Conservation (phyloP, 2,113 vertebrate species). For the Ophthalmolycus amberensis region DNA sequence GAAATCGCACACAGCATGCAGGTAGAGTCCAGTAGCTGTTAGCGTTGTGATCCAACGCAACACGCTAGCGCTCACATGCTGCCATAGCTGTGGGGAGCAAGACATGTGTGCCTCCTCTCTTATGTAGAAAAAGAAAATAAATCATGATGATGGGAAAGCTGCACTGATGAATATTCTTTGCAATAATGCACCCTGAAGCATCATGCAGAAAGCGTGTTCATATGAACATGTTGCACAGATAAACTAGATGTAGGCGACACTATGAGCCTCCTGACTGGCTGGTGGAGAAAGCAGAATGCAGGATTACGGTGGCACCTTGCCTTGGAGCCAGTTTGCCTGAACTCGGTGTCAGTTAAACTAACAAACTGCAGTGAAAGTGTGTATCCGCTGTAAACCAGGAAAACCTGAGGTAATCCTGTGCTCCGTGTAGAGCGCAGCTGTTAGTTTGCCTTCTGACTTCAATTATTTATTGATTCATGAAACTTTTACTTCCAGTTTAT, state of each 20-base stretch:
- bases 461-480: constrained; percentile 53
- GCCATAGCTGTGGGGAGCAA: too few species aligned
- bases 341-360: constrained; percentile 17
- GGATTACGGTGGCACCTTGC: constrained; percentile 31
- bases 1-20: constrained; percentile 97
- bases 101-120: too few species aligned
- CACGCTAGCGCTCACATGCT: background rate
- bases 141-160: too few species aligned
- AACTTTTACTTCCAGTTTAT: constrained; percentile 49
- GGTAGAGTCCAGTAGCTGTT: constrained; percentile 76
- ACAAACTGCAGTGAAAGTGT: constrained; percentile 42
- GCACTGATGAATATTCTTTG: too few species aligned
- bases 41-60: background rate
- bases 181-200: too few species aligned
- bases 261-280: constrained; percentile 1
- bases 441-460: constrained; percentile 30
- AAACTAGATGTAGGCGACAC: constrained; percentile 28
- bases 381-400: constrained; percentile 17
- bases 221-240: background rate
- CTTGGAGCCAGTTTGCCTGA: constrained; percentile 14
- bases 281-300: constrained; percentile 25
- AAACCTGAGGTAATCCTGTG: constrained; percentile 26
- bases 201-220: background rate
- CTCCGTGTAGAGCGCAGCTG: constrained; percentile 29
- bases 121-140: too few species aligned